phyloP scores from a whole-genome alignment of 2,888 invertebrate species.

The Phengaris alcon region DNA sequence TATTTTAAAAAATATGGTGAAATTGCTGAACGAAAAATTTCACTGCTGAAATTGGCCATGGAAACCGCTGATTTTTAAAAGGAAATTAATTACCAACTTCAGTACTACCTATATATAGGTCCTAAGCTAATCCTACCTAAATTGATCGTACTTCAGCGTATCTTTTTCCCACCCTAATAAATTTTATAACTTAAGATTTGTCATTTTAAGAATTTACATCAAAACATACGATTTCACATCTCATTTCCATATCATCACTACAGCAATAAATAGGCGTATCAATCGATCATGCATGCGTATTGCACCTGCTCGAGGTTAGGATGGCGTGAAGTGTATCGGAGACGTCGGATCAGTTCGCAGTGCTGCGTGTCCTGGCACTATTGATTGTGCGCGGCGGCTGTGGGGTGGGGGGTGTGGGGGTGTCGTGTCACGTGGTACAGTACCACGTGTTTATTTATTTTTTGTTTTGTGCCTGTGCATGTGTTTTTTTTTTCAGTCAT shows the following conservation, averaged over 20 bases:
- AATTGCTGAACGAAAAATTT: neutral
- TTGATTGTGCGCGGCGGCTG: constrained; percentile 55
- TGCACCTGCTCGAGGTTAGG: neutral
- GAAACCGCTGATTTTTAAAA: neutral
- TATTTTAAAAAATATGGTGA: neutral
- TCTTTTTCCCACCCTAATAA: too few relatives aligned
- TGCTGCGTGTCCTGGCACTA: constrained; percentile 48
- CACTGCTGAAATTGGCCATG: neutral
- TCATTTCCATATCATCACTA: neutral
- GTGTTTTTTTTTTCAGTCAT: neutral
- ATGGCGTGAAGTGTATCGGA: constrained; percentile 36
- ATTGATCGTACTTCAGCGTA: too few relatives aligned
- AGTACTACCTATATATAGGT: too few relatives aligned
- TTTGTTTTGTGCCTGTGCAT: neutral
- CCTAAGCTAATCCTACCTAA: too few relatives aligned
- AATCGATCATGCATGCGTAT: neutral
- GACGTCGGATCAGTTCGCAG: constrained; percentile 34
- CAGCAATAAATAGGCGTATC: neutral
- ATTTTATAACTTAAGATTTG: too few relatives aligned
- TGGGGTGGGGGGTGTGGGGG: too few relatives aligned
- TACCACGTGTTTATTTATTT: neutral
- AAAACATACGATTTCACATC: too few relatives aligned
- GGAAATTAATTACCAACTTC: neutral
- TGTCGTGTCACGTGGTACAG: constrained; percentile 42
- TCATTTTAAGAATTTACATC: too few relatives aligned